Conservation (phyloP, 2,797 vertebrate species). For the Labeo calbasu region DNA sequence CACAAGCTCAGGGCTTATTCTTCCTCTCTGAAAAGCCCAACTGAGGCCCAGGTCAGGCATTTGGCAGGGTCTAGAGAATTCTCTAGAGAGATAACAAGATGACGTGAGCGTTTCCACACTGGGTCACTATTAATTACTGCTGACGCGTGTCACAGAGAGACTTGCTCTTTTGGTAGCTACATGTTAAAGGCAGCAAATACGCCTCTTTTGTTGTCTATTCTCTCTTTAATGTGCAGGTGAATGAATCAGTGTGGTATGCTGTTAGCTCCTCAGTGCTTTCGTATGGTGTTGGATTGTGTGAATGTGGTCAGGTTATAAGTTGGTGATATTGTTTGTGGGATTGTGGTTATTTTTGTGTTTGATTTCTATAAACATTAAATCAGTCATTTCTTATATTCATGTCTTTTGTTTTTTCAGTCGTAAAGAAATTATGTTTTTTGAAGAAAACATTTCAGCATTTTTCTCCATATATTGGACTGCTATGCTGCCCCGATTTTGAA, state of each 20-base stretch:
- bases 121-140: constrained; percentile 58
- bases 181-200: constrained; percentile 27
- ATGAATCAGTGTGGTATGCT: not conserved
- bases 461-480: too few species aligned
- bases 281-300: not conserved
- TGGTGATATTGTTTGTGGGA: not conserved
- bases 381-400: not conserved
- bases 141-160: constrained; percentile 42
- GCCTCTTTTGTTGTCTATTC: not conserved
- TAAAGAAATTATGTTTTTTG: too few species aligned
- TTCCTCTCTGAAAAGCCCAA: constrained; percentile 72
- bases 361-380: not conserved
- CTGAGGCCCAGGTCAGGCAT: constrained; percentile 74
- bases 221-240: constrained; percentile 3
- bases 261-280: not conserved
- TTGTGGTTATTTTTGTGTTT: not conserved
- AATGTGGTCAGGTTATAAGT: not conserved
- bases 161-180: not conserved
- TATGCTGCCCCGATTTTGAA: too few species aligned
- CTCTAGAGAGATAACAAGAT: constrained; percentile 69
- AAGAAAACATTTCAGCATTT: too few species aligned
- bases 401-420: too few species aligned
- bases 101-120: constrained; percentile 67
- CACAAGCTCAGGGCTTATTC: constrained; percentile 38
- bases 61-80: constrained; percentile 73